These are phyloP conservation scores for Florisuga fusca DNA, from an alignment of 2,797 vertebrate genomes.

Conservation along the genomic window DNA sequence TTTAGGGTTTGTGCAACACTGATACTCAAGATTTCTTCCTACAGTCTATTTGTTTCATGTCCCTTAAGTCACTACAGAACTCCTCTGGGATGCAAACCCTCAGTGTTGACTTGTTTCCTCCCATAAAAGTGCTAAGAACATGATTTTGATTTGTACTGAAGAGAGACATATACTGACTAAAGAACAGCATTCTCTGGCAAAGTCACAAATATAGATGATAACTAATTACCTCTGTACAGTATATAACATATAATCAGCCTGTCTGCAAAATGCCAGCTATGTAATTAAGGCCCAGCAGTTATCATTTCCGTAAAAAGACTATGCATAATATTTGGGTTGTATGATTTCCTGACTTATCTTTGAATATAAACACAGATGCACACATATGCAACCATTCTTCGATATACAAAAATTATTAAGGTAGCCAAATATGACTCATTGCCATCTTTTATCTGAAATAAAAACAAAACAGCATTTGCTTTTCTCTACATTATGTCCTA, in stretches of 20 bases:
- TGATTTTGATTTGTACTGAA: neutral
- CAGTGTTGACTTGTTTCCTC: neutral
- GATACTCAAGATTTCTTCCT: neutral
- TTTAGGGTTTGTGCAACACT: neutral
- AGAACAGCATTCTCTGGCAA: slow-evolving; percentile 4
- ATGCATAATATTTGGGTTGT: slow-evolving; percentile 35
- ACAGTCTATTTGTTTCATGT: neutral
- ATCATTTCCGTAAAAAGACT: slow-evolving; percentile 22
- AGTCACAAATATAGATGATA: slow-evolving; percentile 11
- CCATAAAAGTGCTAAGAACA: neutral
- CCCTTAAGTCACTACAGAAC: neutral
- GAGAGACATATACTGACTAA: neutral
- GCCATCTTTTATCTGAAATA: neutral
- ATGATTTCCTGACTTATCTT: slow-evolving; percentile 20
- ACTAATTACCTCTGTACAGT: slow-evolving; percentile 58
- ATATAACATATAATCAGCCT: slow-evolving; percentile 55
- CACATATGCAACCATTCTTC: neutral
- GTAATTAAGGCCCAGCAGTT: slow-evolving; percentile 67
- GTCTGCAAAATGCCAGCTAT: slow-evolving; percentile 36
- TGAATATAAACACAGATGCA: slow-evolving; percentile 6
- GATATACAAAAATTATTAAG: neutral
- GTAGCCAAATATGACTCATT: slow-evolving; percentile 2
- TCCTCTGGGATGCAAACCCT: neutral
- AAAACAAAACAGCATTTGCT: neutral
- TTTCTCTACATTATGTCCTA: neutral